These are phyloP conservation scores for Heterodera filipjevi DNA, from an alignment of 2,888 invertebrate genomes.

Conservation along the genomic window DNA sequence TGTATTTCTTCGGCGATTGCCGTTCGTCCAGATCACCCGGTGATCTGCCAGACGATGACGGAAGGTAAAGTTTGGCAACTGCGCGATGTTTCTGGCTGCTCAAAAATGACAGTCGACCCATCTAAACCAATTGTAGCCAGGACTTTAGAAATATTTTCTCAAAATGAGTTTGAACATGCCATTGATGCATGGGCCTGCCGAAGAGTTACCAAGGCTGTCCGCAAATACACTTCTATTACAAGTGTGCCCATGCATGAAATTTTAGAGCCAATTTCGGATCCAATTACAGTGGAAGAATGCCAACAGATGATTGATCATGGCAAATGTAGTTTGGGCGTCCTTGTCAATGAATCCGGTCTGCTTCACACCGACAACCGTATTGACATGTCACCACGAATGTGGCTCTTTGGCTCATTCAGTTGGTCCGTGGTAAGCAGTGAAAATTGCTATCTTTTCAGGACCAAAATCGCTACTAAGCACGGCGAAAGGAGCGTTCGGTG, in stretches of 20 bases:
- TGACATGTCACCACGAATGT: background rate
- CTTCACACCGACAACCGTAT: background rate
- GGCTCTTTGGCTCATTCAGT: too few relatives aligned
- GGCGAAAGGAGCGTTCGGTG: background rate
- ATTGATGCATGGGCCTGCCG: background rate
- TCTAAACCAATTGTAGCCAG: too few relatives aligned
- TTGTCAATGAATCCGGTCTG: background rate
- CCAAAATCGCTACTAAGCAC: background rate
- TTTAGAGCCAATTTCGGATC: background rate
- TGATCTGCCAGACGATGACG: too few relatives aligned
- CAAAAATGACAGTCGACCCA: too few relatives aligned
- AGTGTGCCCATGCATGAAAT: background rate
- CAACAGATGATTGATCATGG: background rate
- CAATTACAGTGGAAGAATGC: background rate
- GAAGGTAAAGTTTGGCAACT: too few relatives aligned
- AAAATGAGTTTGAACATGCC: background rate
- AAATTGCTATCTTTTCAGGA: background rate
- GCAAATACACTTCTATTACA: background rate
- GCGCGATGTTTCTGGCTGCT: too few relatives aligned
- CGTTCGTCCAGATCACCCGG: too few relatives aligned
- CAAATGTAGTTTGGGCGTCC: background rate
- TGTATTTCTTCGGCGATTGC: background rate
- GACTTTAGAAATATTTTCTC: too few relatives aligned
- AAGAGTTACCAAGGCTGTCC: background rate
- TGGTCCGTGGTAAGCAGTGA: background rate